A percentile compares a stretch with the other conserved stretches of the same genome.
phyloP scores from a whole-genome alignment of 2,113 vertebrate species.

The Lethenteron reissneri region DNA sequence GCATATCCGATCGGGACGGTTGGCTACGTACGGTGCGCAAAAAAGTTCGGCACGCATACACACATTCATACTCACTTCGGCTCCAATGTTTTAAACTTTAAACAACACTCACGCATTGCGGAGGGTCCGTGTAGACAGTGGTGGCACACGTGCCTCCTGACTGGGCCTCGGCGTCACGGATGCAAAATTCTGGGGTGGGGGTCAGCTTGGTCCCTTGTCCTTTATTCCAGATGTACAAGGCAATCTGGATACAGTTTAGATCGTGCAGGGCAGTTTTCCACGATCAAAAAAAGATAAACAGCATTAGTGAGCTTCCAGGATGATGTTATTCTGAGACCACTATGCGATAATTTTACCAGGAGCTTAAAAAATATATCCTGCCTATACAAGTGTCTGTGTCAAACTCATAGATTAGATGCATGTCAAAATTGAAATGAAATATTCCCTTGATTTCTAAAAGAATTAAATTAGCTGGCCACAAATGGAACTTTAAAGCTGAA shows the following conservation, averaged over 20 bases:
- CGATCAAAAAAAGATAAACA: not conserved
- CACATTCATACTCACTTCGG: too few species aligned
- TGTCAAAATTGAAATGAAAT: too few species aligned
- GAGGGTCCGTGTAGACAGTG: not conserved
- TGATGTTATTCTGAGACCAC: not conserved
- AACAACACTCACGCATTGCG: not conserved
- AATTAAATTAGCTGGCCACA: too few species aligned
- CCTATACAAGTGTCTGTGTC: too few species aligned
- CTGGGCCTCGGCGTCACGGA: not conserved
- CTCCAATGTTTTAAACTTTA: too few species aligned
- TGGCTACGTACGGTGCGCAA: not conserved
- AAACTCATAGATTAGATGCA: too few species aligned
- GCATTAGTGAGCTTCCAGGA: not conserved
- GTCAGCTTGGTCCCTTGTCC: constrained; percentile 3
- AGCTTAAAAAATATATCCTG: too few species aligned
- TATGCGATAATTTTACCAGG: too few species aligned
- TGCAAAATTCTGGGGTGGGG: not conserved
- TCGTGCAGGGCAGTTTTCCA: too few species aligned
- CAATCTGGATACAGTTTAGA: not conserved
- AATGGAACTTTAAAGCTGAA: too few species aligned
- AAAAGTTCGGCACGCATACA: not conserved
- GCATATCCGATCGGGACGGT: too few species aligned
- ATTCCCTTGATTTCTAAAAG: too few species aligned
- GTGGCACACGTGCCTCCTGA: not conserved
- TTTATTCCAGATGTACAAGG: constrained; percentile 2